Evolutionary conservation across 2,888 invertebrate species (phyloP).

Genomic region (Mimachlamys varia): DNA sequence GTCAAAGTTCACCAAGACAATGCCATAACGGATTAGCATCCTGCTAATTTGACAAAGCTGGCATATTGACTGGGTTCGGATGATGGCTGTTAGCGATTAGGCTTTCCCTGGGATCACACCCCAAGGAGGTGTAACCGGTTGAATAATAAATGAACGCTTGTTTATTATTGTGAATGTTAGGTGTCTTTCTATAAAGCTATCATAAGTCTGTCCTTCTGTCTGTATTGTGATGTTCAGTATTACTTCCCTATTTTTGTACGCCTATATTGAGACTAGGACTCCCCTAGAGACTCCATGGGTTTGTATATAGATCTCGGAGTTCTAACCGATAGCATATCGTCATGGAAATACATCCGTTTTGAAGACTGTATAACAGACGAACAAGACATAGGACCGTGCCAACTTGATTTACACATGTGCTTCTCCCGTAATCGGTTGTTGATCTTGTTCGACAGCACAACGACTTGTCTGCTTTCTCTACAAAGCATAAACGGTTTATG

Average conservation of each 20-base stretch:
- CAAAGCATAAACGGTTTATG: not conserved
- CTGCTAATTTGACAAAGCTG: constrained; percentile 18
- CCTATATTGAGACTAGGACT: too few species aligned
- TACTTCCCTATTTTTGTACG: too few species aligned
- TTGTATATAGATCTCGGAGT: not conserved
- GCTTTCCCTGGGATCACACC: not conserved
- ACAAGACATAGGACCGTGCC: constrained; percentile 18
- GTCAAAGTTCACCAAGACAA: not conserved
- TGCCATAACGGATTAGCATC: not conserved
- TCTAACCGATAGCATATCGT: not conserved
- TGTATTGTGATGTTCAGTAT: not conserved
- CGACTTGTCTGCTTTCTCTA: not conserved
- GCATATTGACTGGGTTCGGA: not conserved
- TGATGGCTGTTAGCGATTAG: not conserved
- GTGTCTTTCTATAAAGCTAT: not conserved
- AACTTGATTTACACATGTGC: not conserved
- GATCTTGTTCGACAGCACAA: not conserved
- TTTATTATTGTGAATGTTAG: not conserved
- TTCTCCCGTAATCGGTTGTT: not conserved
- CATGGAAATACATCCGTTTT: not conserved
- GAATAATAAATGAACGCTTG: constrained; percentile 1
- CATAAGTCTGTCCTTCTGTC: not conserved
- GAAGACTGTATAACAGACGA: not conserved
- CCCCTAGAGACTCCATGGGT: not conserved
- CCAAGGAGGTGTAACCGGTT: not conserved